Conservation (phyloP, 2,797 vertebrate species). For the Caiman crocodilus region DNA sequence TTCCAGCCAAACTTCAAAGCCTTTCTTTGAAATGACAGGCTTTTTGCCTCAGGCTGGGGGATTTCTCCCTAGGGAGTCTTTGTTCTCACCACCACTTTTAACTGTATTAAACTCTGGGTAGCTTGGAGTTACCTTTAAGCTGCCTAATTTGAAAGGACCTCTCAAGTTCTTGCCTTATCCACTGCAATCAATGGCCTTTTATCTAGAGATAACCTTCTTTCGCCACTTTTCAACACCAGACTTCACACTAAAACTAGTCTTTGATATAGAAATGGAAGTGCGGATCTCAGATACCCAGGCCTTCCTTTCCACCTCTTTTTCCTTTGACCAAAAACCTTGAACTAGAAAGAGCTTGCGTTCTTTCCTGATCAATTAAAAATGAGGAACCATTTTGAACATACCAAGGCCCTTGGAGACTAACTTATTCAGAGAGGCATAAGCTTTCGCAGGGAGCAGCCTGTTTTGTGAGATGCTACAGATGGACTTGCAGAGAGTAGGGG, state of each 20-base stretch:
- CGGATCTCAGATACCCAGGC: neutral
- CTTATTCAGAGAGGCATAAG: no score
- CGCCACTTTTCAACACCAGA: slow-evolving; percentile 70
- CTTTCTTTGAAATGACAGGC: slow-evolving; percentile 46
- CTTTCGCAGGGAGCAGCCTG: no score
- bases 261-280: neutral
- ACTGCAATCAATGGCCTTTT: slow-evolving; percentile 77
- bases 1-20: slow-evolving; percentile 80
- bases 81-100: slow-evolving; percentile 70
- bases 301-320: neutral
- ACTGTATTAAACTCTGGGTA: slow-evolving; percentile 83
- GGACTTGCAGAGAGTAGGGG: no score
- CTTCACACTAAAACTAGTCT: slow-evolving; percentile 50
- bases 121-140: slow-evolving; percentile 77
- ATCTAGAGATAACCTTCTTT: slow-evolving; percentile 80
- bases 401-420: no score
- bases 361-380: neutral
- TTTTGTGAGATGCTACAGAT: no score
- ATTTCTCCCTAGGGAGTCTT: slow-evolving; percentile 68
- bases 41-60: slow-evolving; percentile 41
- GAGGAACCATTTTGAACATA: no score
- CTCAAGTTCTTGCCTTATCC: slow-evolving; percentile 46
- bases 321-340: neutral
- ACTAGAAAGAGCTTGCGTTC: neutral
- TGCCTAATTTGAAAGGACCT: slow-evolving; percentile 77